Percentiles rank a stretch among this genome's conserved stretches.
Evolutionary conservation across 2,888 invertebrate genomes (phyloP).

Genomic region (Brachynemurus nebulosus): DNA sequence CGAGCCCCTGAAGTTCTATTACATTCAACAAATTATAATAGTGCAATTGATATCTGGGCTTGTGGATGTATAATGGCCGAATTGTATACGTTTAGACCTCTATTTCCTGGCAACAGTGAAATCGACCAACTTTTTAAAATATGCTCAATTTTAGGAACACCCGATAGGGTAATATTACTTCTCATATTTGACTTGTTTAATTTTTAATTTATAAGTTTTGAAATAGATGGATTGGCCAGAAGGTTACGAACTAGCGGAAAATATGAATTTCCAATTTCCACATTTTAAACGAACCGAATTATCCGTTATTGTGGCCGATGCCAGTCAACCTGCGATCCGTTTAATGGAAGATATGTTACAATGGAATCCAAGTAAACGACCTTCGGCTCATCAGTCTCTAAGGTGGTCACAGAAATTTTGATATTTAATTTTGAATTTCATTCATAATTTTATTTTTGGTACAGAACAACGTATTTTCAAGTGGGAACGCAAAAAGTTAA

Average conservation of each 20-base stretch:
- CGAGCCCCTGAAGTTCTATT: constrained; percentile 88
- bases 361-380: constrained; percentile 87
- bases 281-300: constrained; percentile 71
- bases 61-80: constrained; percentile 97
- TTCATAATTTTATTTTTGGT: not conserved
- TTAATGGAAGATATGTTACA: constrained; percentile 74
- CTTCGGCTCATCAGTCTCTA: constrained; percentile 76
- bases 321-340: constrained; percentile 66
- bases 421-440: not conserved
- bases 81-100: constrained; percentile 83
- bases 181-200: not conserved
- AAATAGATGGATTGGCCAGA: constrained; percentile 82
- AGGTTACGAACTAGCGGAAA: constrained; percentile 80
- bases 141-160: constrained; percentile 84
- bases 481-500: constrained; percentile 1
- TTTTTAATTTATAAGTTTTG: constrained; percentile 2
- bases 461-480: constrained; percentile 6
- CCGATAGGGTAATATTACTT: constrained; percentile 53
- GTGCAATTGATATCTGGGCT: constrained; percentile 97
- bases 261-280: constrained; percentile 94
- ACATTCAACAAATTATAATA: constrained; percentile 89
- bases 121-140: constrained; percentile 95
- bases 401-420: constrained; percentile 10
- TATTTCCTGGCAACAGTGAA: constrained; percentile 94
- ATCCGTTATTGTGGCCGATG: constrained; percentile 66